Percentiles rank a stretch among this genome's conserved stretches.
These are phyloP conservation scores for Lonchura striata DNA, from an alignment of 2,113 vertebrate species.

Conservation along the genomic window DNA sequence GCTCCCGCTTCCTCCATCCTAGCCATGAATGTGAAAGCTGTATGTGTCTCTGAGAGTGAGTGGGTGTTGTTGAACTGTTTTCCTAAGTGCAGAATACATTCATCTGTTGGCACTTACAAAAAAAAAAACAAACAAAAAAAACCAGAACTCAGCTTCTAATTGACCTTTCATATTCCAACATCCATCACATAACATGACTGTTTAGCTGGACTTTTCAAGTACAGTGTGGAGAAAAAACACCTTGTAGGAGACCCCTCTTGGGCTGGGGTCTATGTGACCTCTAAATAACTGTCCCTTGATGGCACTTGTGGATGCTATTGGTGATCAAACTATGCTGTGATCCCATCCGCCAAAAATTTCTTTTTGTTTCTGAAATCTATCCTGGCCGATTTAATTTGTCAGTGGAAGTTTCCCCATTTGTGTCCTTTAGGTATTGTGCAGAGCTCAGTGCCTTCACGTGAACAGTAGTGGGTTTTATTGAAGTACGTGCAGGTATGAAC, in stretches of 20 bases:
- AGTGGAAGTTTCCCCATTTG: neutral
- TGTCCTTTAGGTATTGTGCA: neutral
- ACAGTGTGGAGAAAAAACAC: neutral
- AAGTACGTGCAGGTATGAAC: slow-evolving; percentile 13
- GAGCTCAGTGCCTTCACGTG: neutral
- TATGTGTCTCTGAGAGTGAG: neutral
- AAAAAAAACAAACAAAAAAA: too few species aligned
- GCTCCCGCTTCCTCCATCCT: neutral
- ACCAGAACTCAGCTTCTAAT: slow-evolving; percentile 4
- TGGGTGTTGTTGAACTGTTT: neutral
- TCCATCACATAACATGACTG: neutral
- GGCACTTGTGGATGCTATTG: neutral
- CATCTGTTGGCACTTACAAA: slow-evolving; percentile 17
- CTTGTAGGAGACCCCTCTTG: neutral
- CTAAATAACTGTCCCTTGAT: neutral
- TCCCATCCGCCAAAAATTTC: neutral
- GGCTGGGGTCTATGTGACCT: neutral
- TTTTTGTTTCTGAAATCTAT: neutral
- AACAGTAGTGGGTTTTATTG: neutral
- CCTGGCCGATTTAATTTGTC: neutral
- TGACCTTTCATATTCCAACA: slow-evolving; percentile 11
- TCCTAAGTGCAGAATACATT: neutral
- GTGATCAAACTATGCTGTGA: neutral
- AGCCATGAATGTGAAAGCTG: neutral
- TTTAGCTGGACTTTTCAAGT: neutral